These are phyloP conservation scores for Philopotamus ludificatus DNA, from an alignment of 1,140 invertebrate genomes.

Conservation along the genomic window DNA sequence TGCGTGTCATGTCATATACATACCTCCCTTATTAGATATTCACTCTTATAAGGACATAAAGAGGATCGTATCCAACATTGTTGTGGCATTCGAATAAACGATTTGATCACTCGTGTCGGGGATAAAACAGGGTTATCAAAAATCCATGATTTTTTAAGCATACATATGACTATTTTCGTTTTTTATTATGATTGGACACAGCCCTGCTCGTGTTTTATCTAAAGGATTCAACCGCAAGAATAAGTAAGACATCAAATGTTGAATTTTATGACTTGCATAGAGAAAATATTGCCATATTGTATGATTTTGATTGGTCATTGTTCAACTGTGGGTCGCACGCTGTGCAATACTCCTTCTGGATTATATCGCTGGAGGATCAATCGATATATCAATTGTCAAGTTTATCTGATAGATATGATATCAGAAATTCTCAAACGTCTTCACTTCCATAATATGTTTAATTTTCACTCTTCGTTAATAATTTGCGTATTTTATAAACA, in stretches of 20 bases:
- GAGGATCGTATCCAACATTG: slow-evolving; percentile 10
- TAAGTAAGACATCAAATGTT: slow-evolving; percentile 9
- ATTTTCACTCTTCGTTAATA: too few relatives aligned
- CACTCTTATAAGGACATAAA: slow-evolving; percentile 4
- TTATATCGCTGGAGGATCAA: neutral
- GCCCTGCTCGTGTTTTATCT: slow-evolving; percentile 1
- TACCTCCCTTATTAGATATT: neutral
- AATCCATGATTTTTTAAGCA: too few relatives aligned
- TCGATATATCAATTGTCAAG: neutral
- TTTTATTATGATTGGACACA: neutral
- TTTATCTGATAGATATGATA: neutral
- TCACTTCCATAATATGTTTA: neutral
- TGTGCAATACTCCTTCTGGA: neutral
- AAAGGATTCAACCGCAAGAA: slow-evolving; percentile 11
- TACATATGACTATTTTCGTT: neutral
- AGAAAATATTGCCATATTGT: slow-evolving; percentile 24
- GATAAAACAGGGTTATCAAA: neutral
- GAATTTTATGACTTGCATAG: slow-evolving; percentile 4
- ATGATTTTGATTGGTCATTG: neutral
- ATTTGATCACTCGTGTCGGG: slow-evolving; percentile 1
- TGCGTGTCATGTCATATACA: neutral
- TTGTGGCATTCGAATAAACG: slow-evolving; percentile 24
- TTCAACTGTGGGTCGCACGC: neutral
- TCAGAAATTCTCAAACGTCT: neutral
- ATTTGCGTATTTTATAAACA: too few relatives aligned